Evolutionary conservation across 2,113 vertebrate genomes (phyloP).

Genomic region (Marmota flaviventris): DNA sequence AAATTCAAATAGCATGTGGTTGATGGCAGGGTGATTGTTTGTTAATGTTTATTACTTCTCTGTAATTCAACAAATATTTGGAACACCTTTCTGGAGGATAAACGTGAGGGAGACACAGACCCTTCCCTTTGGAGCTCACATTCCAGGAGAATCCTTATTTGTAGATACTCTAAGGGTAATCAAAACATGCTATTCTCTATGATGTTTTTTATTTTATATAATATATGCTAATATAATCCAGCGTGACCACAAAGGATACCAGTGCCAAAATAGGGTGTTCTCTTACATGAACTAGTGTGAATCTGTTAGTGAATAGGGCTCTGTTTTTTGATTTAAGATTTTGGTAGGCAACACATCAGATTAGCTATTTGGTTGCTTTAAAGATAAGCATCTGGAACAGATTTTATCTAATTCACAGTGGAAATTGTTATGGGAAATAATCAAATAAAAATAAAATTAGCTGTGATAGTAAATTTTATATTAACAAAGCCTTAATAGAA

Average conservation of each 20-base stretch:
- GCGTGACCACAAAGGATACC: background rate
- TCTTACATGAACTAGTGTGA: background rate
- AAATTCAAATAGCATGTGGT: background rate
- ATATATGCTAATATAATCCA: background rate
- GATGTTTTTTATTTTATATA: background rate
- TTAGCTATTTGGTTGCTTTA: background rate
- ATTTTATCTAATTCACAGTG: background rate
- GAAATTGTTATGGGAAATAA: constrained; percentile 6
- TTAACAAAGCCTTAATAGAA: background rate
- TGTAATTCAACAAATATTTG: constrained; percentile 21
- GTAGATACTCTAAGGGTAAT: background rate
- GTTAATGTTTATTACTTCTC: background rate
- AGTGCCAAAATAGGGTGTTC: background rate
- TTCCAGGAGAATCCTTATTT: background rate
- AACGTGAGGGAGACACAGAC: background rate
- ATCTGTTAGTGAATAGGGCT: background rate
- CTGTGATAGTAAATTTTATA: background rate
- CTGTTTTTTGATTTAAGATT: background rate
- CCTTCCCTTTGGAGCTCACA: background rate
- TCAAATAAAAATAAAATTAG: background rate
- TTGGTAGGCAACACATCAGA: background rate
- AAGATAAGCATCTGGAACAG: background rate
- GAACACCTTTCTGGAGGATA: background rate
- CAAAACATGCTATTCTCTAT: background rate
- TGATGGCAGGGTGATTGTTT: background rate